phyloP scores from a whole-genome alignment of 1,140 invertebrate genomes.

The Dendrolimus punctatus region DNA sequence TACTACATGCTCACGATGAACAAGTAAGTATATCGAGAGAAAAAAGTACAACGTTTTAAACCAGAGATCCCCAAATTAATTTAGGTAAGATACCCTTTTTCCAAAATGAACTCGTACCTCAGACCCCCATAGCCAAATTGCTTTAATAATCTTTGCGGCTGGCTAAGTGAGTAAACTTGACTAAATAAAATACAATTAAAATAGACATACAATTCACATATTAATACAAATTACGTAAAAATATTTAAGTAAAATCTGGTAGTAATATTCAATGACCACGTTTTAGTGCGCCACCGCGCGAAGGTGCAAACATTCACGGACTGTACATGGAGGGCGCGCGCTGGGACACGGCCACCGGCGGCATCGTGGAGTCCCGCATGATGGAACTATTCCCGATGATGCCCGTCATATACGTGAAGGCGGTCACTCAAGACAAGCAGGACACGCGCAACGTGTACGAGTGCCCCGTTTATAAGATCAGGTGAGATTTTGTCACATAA shows the following conservation, averaged over 20 bases:
- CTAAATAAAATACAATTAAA: too few species aligned
- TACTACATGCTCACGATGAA: too few species aligned
- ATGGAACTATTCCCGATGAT: conserved; percentile 93
- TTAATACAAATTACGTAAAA: too few species aligned
- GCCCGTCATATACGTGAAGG: conserved; percentile 94
- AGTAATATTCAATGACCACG: neutral
- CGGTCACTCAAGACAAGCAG: conserved; percentile 90
- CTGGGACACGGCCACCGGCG: conserved; percentile 86
- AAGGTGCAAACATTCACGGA: conserved; percentile 93
- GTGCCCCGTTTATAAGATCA: conserved; percentile 95
- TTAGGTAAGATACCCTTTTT: too few species aligned
- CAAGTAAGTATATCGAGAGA: too few species aligned
- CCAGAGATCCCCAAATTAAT: too few species aligned
- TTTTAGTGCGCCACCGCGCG: conserved; percentile 84
- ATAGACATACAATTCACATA: too few species aligned
- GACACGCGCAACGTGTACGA: conserved; percentile 91
- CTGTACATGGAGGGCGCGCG: conserved; percentile 95
- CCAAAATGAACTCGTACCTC: too few species aligned
- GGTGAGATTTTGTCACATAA: conserved; percentile 47
- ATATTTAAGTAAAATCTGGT: neutral
- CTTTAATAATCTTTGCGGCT: too few species aligned
- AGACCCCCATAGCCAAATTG: too few species aligned
- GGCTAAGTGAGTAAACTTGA: too few species aligned
- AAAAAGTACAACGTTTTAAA: too few species aligned
- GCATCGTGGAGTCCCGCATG: conserved; percentile 86